Conservation (phyloP, 2,888 invertebrate genomes). For the Drosophila pegasa region DNA sequence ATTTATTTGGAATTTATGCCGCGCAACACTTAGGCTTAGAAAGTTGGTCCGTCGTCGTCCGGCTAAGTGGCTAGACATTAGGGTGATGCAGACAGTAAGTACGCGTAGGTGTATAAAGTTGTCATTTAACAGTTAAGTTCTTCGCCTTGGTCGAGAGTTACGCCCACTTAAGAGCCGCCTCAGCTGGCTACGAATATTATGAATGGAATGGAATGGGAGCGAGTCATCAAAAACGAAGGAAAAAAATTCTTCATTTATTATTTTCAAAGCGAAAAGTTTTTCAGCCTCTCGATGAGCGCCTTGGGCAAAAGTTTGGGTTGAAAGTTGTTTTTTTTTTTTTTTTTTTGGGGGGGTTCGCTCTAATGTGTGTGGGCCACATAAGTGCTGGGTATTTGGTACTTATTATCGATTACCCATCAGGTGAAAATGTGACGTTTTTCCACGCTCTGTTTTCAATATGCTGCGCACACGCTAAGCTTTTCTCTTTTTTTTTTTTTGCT, state of each 20-base stretch:
- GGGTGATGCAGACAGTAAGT: conserved; percentile 35
- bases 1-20: neutral
- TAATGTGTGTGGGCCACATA: conserved; percentile 31
- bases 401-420: conserved; percentile 76
- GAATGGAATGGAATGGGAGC: neutral
- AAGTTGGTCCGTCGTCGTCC: conserved; percentile 33
- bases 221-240: conserved; percentile 23
- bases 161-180: conserved; percentile 62
- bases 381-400: conserved; percentile 55
- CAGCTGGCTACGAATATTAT: conserved; percentile 34
- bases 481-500: conserved; percentile 35
- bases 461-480: conserved; percentile 64
- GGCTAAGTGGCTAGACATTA: conserved; percentile 53
- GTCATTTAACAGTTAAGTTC: conserved; percentile 49
- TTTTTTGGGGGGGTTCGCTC: neutral
- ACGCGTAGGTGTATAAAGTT: conserved; percentile 19
- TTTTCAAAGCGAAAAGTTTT: conserved; percentile 53
- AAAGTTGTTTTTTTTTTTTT: neutral
- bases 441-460: conserved; percentile 62
- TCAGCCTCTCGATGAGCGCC: conserved; percentile 35
- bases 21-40: conserved; percentile 26
- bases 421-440: conserved; percentile 65
- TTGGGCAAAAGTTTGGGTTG: conserved; percentile 37
- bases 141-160: conserved; percentile 56
- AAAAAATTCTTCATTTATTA: conserved; percentile 60